Conservation (phyloP, 2,888 invertebrate genomes). For the Agrotis exclamationis region DNA sequence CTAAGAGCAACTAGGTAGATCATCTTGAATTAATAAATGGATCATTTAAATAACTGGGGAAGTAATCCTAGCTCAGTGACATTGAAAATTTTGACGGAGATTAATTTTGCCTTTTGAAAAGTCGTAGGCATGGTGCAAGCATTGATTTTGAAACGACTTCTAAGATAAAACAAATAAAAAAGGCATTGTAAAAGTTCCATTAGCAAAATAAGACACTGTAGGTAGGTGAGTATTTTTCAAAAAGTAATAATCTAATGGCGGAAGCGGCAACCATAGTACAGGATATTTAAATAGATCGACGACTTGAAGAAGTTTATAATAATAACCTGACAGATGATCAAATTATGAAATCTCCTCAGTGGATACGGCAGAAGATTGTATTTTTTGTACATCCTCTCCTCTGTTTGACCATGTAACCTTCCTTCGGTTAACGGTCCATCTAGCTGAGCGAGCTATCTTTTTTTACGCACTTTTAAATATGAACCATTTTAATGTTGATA, state of each 20-base stretch:
- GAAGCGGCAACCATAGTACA: neutral
- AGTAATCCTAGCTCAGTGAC: conserved; percentile 2
- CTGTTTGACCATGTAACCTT: neutral
- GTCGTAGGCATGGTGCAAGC: neutral
- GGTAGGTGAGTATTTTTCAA: too few species aligned
- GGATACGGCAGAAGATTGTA: neutral
- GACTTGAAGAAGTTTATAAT: neutral
- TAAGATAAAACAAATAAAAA: neutral
- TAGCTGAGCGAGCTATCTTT: neutral
- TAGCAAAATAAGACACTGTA: neutral
- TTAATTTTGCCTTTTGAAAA: conserved; percentile 10
- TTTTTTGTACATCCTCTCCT: neutral
- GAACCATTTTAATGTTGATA: conserved; percentile 4
- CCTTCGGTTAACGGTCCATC: neutral
- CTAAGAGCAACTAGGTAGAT: conserved; percentile 24
- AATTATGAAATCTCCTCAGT: neutral
- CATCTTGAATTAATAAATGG: conserved; percentile 20
- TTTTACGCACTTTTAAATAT: conserved; percentile 20
- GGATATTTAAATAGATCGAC: neutral
- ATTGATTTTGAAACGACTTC: neutral
- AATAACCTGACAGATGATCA: neutral
- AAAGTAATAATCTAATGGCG: neutral
- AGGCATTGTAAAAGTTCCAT: too few species aligned
- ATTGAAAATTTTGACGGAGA: neutral
- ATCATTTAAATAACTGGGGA: conserved; percentile 26